Conservation (phyloP, 2,113 vertebrate genomes). For the Hippocampus zosterae region DNA sequence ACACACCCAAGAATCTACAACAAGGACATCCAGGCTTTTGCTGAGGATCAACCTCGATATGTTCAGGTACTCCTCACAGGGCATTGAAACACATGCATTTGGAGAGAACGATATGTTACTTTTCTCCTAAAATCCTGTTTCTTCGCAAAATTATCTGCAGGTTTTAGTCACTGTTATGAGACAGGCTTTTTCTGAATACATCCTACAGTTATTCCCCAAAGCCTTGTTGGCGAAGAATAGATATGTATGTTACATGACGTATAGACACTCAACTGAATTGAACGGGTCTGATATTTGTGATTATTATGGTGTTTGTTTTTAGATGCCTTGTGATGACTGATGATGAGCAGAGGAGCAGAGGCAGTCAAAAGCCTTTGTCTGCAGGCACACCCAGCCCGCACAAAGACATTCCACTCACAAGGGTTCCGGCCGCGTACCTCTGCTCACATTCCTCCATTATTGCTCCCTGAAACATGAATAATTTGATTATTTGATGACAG, state of each 20-base stretch:
- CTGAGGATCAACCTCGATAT: background rate
- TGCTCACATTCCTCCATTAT: conserved; percentile 58
- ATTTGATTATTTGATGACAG: conserved; percentile 76
- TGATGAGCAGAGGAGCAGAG: conserved; percentile 13
- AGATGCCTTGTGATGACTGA: background rate
- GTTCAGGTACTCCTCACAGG: no score
- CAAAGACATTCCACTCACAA: conserved; percentile 54
- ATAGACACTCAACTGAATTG: background rate
- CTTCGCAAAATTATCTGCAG: background rate
- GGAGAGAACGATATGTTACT: background rate
- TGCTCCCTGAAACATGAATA: conserved; percentile 71
- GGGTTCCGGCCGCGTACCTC: conserved; percentile 39
- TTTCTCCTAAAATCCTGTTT: background rate
- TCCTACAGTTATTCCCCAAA: background rate
- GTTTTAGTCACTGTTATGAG: no score
- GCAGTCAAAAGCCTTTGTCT: conserved; percentile 48
- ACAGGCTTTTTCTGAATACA: background rate
- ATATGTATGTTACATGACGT: background rate
- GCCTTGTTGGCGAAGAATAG: background rate
- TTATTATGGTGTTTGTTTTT: conserved; percentile 4
- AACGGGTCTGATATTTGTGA: background rate
- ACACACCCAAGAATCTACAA: background rate
- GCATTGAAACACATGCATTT: no score
- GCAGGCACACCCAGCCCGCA: conserved; percentile 50
- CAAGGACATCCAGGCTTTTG: background rate